Conservation (phyloP, 2,113 vertebrate genomes). For the Phycodurus eques region DNA sequence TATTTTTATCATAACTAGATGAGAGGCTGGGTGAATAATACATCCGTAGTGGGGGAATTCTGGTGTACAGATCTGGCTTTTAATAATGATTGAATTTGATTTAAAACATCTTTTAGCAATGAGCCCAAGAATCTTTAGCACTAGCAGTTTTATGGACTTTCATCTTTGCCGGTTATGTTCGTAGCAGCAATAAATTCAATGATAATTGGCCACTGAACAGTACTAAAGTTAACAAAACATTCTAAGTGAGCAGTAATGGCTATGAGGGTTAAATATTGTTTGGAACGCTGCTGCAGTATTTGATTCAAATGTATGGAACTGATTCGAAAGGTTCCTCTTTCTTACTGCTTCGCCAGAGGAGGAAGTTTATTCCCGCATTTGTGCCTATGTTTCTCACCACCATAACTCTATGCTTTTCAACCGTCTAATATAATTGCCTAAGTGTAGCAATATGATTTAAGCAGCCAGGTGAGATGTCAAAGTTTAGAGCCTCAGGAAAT, state of each 20-base stretch:
- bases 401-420: not conserved
- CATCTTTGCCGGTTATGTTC: not conserved
- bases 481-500: not conserved
- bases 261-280: not conserved
- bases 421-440: not conserved
- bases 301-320: not conserved
- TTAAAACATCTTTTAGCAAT: not conserved
- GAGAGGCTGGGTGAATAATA: not conserved
- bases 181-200: not conserved
- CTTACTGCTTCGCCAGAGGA: not conserved
- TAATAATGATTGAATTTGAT: not conserved
- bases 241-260: not conserved
- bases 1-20: conserved; percentile 21
- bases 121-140: not conserved
- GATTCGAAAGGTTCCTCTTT: not conserved
- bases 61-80: not conserved
- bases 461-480: not conserved
- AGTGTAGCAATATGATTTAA: not conserved
- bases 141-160: not conserved
- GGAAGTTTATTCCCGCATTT: not conserved
- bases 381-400: not conserved
- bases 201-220: not conserved
- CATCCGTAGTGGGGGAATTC: conserved; percentile 5
- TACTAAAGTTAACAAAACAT: not conserved
- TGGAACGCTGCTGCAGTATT: not conserved